These are phyloP conservation scores for Drosophila subsilvestris DNA, from an alignment of 2,888 invertebrate genomes.

Conservation along the genomic window DNA sequence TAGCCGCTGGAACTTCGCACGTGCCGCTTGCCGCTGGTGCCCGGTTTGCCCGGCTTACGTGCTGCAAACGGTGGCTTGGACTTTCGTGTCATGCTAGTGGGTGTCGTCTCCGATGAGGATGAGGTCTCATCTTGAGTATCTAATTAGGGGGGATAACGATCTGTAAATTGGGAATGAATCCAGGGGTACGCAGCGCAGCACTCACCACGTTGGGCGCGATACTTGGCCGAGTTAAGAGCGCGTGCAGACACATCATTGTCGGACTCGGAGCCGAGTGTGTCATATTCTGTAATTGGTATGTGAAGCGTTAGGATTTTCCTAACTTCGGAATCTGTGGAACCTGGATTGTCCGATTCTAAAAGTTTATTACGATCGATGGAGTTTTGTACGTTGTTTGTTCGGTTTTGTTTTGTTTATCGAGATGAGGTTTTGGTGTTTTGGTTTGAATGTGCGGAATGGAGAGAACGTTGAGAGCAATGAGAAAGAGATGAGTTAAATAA, in stretches of 20 bases:
- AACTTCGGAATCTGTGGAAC: constrained; percentile 97
- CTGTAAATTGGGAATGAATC: neutral
- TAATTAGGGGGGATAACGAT: constrained; percentile 53
- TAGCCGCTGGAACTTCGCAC: constrained; percentile 92
- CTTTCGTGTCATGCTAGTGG: constrained; percentile 88
- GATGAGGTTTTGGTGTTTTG: constrained; percentile 62
- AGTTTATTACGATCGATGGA: constrained; percentile 85
- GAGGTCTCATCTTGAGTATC: constrained; percentile 91
- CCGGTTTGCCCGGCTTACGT: constrained; percentile 87
- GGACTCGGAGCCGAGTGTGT: constrained; percentile 91
- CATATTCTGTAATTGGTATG: constrained; percentile 97
- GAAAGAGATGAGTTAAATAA: constrained; percentile 40
- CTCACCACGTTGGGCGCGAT: constrained; percentile 84
- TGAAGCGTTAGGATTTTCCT: constrained; percentile 96
- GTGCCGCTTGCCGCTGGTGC: constrained; percentile 87
- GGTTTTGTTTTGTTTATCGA: constrained; percentile 62
- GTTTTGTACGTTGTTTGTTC: constrained; percentile 66
- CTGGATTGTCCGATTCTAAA: constrained; percentile 96
- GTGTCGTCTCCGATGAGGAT: constrained; percentile 91
- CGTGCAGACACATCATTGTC: constrained; percentile 92
- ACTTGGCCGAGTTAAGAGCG: constrained; percentile 85
- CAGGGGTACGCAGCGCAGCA: neutral
- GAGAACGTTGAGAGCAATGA: constrained; percentile 48
- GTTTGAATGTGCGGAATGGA: constrained; percentile 68
- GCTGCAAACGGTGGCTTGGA: constrained; percentile 90